phyloP scores from a whole-genome alignment of 2,888 invertebrate genomes.

The Amblyteles armatorius region DNA sequence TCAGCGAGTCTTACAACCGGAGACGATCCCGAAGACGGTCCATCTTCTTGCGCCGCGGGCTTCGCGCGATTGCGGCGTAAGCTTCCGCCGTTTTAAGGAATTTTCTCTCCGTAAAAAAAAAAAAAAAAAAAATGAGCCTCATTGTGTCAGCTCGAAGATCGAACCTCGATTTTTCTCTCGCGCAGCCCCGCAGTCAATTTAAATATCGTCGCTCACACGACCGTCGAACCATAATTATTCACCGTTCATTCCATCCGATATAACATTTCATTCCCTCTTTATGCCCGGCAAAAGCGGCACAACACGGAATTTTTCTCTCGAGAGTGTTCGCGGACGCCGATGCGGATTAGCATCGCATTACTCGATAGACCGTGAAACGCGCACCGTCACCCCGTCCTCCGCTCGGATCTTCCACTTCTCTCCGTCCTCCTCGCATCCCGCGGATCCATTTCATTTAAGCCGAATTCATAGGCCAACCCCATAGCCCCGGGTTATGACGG shows the following conservation, averaged over 20 bases:
- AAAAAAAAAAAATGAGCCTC: conserved; percentile 10
- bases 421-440: conserved; percentile 36
- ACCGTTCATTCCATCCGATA: background rate
- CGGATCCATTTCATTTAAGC: conserved; percentile 84
- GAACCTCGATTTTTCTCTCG: background rate
- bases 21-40: background rate
- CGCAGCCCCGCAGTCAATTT: background rate
- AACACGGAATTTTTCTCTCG: conserved; percentile 25
- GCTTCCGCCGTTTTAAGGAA: conserved; percentile 6
- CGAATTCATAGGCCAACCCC: conserved; percentile 82
- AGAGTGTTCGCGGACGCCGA: conserved; percentile 54
- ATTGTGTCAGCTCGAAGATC: background rate
- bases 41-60: conserved; percentile 11
- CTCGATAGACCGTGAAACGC: conserved; percentile 65
- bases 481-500: conserved; percentile 73
- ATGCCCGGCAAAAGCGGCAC: conserved; percentile 1
- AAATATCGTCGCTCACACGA: conserved; percentile 16
- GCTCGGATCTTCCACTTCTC: background rate
- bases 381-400: background rate
- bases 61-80: conserved; percentile 3
- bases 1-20: background rate
- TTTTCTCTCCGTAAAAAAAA: background rate
- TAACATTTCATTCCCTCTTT: background rate
- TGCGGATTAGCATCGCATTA: conserved; percentile 84
- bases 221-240: conserved; percentile 5